A percentile compares a stretch with the other conserved stretches of the same genome.
Conservation (phyloP, 2,797 vertebrate species). For the Muscicapa striata region DNA sequence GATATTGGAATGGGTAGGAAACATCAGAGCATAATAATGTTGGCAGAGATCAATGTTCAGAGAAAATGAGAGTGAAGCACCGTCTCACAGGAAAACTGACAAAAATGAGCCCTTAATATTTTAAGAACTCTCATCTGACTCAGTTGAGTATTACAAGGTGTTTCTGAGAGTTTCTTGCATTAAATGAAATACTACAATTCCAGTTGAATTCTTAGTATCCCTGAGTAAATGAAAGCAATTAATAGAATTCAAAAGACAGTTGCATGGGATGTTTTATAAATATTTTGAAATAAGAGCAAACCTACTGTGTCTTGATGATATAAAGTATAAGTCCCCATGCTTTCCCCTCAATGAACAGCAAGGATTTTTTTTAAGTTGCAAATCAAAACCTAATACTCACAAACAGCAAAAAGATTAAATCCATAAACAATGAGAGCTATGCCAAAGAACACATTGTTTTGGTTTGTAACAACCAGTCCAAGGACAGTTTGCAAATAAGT, state of each 20-base stretch:
- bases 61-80: background rate
- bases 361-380: background rate
- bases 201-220: background rate
- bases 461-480: background rate
- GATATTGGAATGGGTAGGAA: background rate
- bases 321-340: background rate
- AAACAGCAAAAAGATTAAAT: background rate
- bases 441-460: background rate
- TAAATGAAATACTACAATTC: background rate
- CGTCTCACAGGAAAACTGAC: background rate
- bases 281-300: background rate
- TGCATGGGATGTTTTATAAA: background rate
- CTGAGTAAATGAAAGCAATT: background rate
- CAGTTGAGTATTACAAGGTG: background rate
- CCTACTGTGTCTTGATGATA: background rate
- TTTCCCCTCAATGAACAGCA: background rate
- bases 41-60: background rate
- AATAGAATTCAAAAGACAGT: background rate
- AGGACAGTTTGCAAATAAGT: background rate
- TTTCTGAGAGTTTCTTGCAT: background rate
- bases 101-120: background rate
- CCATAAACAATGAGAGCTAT: background rate
- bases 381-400: background rate
- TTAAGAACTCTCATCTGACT: background rate
- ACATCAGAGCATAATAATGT: background rate